Base-by-base conservation (phyloP, 2,113 vertebrate genomes). In the Rattus rattus region DNA sequence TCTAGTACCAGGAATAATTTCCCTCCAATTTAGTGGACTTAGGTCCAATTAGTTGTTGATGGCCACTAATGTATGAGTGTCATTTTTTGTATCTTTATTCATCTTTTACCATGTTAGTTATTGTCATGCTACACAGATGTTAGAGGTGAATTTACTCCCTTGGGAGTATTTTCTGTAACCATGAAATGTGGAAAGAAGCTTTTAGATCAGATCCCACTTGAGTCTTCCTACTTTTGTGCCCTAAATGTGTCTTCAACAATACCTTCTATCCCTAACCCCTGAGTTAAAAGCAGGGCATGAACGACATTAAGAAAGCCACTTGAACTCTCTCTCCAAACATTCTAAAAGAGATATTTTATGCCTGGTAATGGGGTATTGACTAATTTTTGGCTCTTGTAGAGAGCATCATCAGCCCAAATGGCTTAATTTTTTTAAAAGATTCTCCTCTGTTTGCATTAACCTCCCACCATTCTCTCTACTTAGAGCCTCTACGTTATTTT, bases 381-480 rank as follows among this genome's bases (percentile, higher is more conserved):
- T 56, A 59, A 20, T 59, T 36, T n/a, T 22, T 56, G 8, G 77
- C 2, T 80, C 30, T 56, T 56, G 2, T 36, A 56, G 52, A 49
- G 8, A 5, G 9, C 4, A 80, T 80, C 20, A 33, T 36, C 4
- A 80, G 52, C 17, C 16, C 0, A 80, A 56, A 54, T 56, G 52
- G 17, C 4, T 80, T 80, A 80, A 56, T 9, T 22, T 56, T 80
- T 80, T 80, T n/a, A n/a, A 0, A 36, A 80, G 77, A 22, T 6
- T 56, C 69, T 70, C 76, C 28, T 79, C 28, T 17, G 36, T 16
- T 7, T n/a, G 77, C 49, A 54, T 36, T 80, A 52, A 20, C 17
- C 10, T 56, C 1, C 10, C 5, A 13, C 36, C 33, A 19, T n/a
- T n/a, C 33, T n/a, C 10, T 36, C 2, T 10, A 54, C 0, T 22